Evolutionary conservation across 2,797 vertebrate genomes (phyloP), one percentile per base, ranked within the genome.

Genomic region (Chelon auratus): DNA sequence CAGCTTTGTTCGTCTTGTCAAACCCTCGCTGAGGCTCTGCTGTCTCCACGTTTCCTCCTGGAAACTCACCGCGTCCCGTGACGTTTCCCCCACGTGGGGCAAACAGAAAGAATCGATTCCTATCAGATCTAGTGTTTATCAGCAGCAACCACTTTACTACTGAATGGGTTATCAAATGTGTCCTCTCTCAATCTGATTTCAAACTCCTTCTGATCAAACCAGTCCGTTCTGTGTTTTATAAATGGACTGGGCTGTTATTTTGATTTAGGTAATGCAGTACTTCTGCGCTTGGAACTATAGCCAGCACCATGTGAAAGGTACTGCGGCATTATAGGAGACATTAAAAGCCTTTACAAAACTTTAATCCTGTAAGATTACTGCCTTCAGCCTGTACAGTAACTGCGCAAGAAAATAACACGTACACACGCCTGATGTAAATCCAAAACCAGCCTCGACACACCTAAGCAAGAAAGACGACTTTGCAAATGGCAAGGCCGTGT

Each of bases 381-480:
- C 60, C 52, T 56, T 47, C 37, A 55, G 57, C 10, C 64, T 70
- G 77, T 58, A 63, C 72, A 75, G 56, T 47, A 40, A 59, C 72
- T 45, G 68, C 22, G 58, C n/a, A 60, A 53, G 62, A 33, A 33
- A 3, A 33, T 33, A 33, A 7, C 30, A 33, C 51, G 71, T 53
- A 75, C 71, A 78, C 62, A 73, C 17, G 77, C 57, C 57, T 22
- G 54, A 71, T 82, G 48, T 14, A 48, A 80, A 86, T 66, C 51
- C 63, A 70, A 81, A 80, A 69, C 65, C 65, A 14, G 68, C 62
- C 17, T 10, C 0, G 68, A 79, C 77, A 87, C 87, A 86, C 88
- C 88, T 81, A 78, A 83, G 78, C 80, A 83, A 81, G 87, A 89
- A 81, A 74, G 76, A 84, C 88, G 48, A 78, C 76, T 85, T 82